Conservation (phyloP, 2,113 vertebrate genomes). For the Plotosus lineatus region DNA sequence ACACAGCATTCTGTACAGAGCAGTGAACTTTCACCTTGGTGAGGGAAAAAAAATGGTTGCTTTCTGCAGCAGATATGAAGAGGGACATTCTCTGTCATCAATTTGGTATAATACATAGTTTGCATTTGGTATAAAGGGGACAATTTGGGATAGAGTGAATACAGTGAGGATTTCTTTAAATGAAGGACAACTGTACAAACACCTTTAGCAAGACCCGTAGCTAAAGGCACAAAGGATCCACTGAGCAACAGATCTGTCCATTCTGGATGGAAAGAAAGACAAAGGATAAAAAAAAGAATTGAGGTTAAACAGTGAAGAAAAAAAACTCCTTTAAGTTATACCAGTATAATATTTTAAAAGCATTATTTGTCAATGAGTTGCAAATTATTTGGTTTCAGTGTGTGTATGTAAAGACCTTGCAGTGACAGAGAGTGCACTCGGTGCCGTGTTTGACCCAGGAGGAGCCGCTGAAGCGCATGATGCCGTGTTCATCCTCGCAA, state of each 20-base stretch:
- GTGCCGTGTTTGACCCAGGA: constrained; percentile 98
- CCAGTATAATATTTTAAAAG: not conserved
- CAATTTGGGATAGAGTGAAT: constrained; percentile 37
- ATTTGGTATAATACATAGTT: constrained; percentile 70
- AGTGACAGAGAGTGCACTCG: constrained; percentile 96
- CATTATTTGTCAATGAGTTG: not conserved
- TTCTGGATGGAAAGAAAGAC: constrained; percentile 76
- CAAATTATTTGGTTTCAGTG: not conserved
- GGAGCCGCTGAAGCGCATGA: constrained; percentile 92
- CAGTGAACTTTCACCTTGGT: constrained; percentile 61
- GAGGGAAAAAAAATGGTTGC: constrained; percentile 51
- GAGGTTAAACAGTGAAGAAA: constrained; percentile 13
- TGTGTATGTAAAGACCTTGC: constrained; percentile 73
- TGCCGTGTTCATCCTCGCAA: constrained; percentile 88
- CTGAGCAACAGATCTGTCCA: constrained; percentile 96
- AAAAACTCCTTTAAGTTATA: too few relatives aligned
- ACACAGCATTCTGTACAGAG: constrained; percentile 73
- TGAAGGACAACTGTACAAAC: constrained; percentile 71
- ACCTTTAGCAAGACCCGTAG: constrained; percentile 74
- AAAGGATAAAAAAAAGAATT: constrained; percentile 17
- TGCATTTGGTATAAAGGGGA: constrained; percentile 77
- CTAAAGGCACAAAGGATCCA: constrained; percentile 99
- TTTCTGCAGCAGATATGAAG: constrained; percentile 56
- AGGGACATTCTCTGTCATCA: constrained; percentile 59
- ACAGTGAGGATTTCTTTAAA: constrained; percentile 51